Evolutionary conservation across 2,888 invertebrate genomes (phyloP), one percentile per base, ranked within the genome.

Genomic region (Blomia tropicalis): DNA sequence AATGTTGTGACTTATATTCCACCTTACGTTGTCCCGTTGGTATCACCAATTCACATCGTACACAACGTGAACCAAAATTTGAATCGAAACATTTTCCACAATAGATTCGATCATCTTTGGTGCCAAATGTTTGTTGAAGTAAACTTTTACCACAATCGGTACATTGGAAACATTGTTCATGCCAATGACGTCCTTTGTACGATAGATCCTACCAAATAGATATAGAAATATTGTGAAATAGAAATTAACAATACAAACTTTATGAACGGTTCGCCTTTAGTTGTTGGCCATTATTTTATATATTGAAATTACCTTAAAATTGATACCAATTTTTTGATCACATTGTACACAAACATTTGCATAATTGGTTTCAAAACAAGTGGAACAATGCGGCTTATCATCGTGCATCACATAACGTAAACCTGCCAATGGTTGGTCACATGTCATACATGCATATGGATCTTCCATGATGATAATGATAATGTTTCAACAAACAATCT

Each of bases 131-230:
- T 81, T 95, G 93, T 81, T 98, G 96, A 68, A 98, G 96, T 75
- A 98, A 82, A 66, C 93, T 92, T 72, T 91, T 85, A 75, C 90
- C 85, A 80, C 98, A 98, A 79, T 91, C 92, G 77, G 85, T 86
- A 81, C 98, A 98, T 72, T 95, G 82, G 84, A 99, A 98, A 77
- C 98, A 98, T 60, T 90, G 88, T 78, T 98, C 96, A 77, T 98
- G 98, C 98, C 98, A 98, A 78, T 98, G 98, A 80, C 93, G 92
- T 78, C 98, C 96, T 80, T 98, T 98, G 83, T 98, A 98, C 70
- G 96, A 96, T 78, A 98, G 82, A 79, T 98, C 98, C 96, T 98
- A 79, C 4, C 19, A 23, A 5, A 53, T 23, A 22, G 5, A 17
- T 23, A 5, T n/a, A n/a, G n/a, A n/a, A n/a, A n/a, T n/a, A 23